Conservation (phyloP, 2,797 vertebrate genomes). For the Pipistrellus kuhlii region DNA sequence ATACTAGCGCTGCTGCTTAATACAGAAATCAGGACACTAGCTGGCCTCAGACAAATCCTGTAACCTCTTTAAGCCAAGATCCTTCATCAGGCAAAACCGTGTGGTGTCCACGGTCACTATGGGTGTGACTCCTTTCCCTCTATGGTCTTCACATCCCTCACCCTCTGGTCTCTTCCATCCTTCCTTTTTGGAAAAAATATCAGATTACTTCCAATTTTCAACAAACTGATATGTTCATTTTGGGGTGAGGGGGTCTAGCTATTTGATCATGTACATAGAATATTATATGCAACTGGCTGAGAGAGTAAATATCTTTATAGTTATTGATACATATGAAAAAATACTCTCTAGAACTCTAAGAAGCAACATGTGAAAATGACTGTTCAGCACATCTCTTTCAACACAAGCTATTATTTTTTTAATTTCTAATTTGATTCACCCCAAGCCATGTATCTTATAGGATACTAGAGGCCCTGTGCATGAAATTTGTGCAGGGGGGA, state of each 20-base stretch:
- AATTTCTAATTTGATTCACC: background rate
- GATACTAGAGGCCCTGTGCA: background rate
- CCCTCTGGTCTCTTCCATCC: background rate
- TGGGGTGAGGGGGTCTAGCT: background rate
- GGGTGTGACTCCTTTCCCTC: background rate
- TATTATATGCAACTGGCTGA: background rate
- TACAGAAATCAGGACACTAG: background rate
- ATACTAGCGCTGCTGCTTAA: background rate
- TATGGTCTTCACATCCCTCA: background rate
- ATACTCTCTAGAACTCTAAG: background rate
- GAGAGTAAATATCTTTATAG: background rate
- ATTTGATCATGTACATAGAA: slow-evolving; percentile 21
- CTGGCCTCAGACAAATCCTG: background rate
- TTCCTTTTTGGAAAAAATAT: background rate
- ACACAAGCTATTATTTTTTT: background rate
- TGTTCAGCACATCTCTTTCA: background rate
- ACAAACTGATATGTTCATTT: background rate
- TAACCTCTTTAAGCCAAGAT: background rate
- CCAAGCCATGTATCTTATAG: background rate
- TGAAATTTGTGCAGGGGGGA: too few relatives aligned
- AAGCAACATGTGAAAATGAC: background rate
- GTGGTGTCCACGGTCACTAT: background rate
- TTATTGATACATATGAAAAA: background rate
- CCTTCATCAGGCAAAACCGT: background rate
- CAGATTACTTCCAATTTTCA: slow-evolving; percentile 23